Evolutionary conservation across 1,140 invertebrate genomes (phyloP).

Genomic region (Zophobas morio): DNA sequence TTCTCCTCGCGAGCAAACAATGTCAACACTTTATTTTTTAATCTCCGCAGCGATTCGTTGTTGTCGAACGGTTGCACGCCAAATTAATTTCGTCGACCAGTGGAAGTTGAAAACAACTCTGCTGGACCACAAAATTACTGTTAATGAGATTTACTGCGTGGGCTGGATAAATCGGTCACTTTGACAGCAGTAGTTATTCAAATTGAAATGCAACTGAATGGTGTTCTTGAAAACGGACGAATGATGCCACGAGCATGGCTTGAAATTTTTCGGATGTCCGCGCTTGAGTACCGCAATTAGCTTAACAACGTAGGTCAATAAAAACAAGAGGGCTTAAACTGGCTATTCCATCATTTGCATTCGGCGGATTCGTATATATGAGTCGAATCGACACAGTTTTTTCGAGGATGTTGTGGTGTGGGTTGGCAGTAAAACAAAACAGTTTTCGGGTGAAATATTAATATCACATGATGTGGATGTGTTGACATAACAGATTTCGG

Average conservation of each 20-base stretch:
- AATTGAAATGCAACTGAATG: constrained; percentile 24
- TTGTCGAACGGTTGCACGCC: constrained; percentile 26
- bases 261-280: constrained; percentile 33
- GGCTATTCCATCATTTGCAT: constrained; percentile 19
- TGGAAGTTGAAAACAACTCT: constrained; percentile 37
- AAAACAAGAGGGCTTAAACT: constrained; percentile 27
- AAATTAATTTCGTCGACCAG: constrained; percentile 28
- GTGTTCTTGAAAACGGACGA: neutral
- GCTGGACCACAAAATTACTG: constrained; percentile 34
- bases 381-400: constrained; percentile 1
- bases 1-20: neutral
- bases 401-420: neutral
- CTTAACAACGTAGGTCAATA: constrained; percentile 31
- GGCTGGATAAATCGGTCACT: constrained; percentile 13
- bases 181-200: constrained; percentile 6
- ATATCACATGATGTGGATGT: no score
- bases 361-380: neutral
- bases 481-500: no score
- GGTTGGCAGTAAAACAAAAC: no score
- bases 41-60: constrained; percentile 25
- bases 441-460: no score
- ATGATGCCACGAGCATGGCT: neutral
- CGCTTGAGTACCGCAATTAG: constrained; percentile 10
- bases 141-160: constrained; percentile 26
- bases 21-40: constrained; percentile 23